Base-by-base conservation (phyloP, 2,797 vertebrate species). In the Sebastiscus albofasciatus region DNA sequence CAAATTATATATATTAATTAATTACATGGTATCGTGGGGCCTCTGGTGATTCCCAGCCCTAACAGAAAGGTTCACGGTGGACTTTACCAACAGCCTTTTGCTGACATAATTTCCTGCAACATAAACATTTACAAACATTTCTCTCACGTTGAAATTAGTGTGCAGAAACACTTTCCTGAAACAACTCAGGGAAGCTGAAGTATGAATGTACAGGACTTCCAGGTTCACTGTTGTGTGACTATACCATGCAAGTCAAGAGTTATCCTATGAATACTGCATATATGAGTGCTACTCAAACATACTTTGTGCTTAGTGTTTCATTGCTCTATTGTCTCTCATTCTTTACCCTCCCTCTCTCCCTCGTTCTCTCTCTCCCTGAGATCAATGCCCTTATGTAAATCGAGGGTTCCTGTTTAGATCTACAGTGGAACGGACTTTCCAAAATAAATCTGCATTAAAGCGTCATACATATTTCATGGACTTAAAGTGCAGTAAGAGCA, bases 381-480 rank as follows among this genome's bases (percentile, higher is more conserved):
- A 94, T 93, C 92, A 92, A 94, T 93, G 93, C 82, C 82, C 81
- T 90, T 80, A 92, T 94, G 88, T 88, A 94, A 93, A 94, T 91
- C n/a, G 9, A 87, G 83, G 77, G 75, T 89, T 94, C 91, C 80
- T 92, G 84, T 90, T 91, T 90, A 87, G 92, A 91, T 89, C 85
- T 86, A 92, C 90, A 88, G 87, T 88, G 87, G 90, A 92, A 92
- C 81, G 10, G 82, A 93, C 92, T 92, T 91, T 93, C 92, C 89
- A 92, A 94, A 94, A 96, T 94, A 95, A 92, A 93, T 93, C 89
- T 90, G 84, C 92, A 92, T 92, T 93, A 93, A 93, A 90, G 90
- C 54, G 52, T 92, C 89, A 94, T 95, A 93, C 92, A 96, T 96
- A 95, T 95, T 96, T 95, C 87, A 95, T 95, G 80, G 75, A 81